These are phyloP conservation scores for Meandrusa payeni DNA, from an alignment of 2,888 invertebrate species.

Conservation along the genomic window DNA sequence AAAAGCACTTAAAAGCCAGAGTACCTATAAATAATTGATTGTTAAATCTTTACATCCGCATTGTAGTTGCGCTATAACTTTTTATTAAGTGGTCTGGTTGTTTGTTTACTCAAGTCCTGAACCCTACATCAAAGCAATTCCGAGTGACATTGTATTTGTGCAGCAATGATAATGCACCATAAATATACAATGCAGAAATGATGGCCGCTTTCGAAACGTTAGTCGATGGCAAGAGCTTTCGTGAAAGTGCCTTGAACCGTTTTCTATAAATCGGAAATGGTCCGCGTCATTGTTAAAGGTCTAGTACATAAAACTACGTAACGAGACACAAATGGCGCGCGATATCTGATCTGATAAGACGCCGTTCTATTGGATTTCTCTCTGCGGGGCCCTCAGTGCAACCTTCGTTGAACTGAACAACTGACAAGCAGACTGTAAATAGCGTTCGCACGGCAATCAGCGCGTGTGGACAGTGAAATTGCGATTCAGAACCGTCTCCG, in stretches of 20 bases:
- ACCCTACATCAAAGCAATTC: background rate
- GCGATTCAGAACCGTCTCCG: constrained; percentile 59
- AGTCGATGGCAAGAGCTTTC: constrained; percentile 13
- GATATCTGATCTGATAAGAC: constrained; percentile 37
- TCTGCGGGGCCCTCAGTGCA: constrained; percentile 48
- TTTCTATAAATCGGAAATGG: constrained; percentile 24
- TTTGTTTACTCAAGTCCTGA: constrained; percentile 15
- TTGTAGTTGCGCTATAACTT: constrained; percentile 1
- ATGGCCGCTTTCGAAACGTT: constrained; percentile 21
- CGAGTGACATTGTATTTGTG: background rate
- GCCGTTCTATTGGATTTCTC: constrained; percentile 50
- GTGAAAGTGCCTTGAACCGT: constrained; percentile 18
- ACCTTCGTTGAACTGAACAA: constrained; percentile 57
- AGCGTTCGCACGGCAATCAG: constrained; percentile 70
- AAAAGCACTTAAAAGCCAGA: constrained; percentile 11
- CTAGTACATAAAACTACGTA: constrained; percentile 21
- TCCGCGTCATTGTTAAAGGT: constrained; percentile 22
- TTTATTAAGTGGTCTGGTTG: constrained; percentile 7
- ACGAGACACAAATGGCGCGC: constrained; percentile 22
- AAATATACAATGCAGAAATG: constrained; percentile 24
- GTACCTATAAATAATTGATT: constrained; percentile 2
- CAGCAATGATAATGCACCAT: constrained; percentile 36
- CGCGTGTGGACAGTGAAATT: constrained; percentile 61
- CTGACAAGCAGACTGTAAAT: constrained; percentile 49
- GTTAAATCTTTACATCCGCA: constrained; percentile 8